Percentiles rank a stretch among this genome's conserved stretches.
Evolutionary conservation across 2,888 invertebrate species (phyloP).

Genomic region (Tenthredo livida): DNA sequence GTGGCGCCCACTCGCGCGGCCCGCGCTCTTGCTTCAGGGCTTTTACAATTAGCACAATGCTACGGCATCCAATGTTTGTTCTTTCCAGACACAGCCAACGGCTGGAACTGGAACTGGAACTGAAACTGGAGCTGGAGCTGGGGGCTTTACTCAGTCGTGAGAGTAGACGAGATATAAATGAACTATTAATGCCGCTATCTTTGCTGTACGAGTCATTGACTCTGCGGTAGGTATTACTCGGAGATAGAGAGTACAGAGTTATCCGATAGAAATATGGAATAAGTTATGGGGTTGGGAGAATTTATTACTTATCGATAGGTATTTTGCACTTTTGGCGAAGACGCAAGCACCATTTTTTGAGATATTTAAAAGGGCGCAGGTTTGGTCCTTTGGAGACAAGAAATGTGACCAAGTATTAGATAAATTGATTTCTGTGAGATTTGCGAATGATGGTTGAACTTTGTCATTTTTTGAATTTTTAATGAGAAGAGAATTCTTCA

Average conservation of each 20-base stretch:
- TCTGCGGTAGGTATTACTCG: constrained; percentile 23
- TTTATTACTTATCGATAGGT: constrained; percentile 36
- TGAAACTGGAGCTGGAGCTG: not conserved
- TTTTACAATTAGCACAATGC: constrained; percentile 13
- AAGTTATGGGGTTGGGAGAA: constrained; percentile 19
- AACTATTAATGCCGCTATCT: constrained; percentile 46
- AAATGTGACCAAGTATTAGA: not conserved
- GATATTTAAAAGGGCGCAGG: not conserved
- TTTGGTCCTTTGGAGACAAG: too few species aligned
- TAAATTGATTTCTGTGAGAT: not conserved
- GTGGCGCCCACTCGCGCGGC: not conserved
- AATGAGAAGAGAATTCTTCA: not conserved
- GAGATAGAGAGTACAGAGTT: constrained; percentile 25
- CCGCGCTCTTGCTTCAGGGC: not conserved
- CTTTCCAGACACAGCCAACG: not conserved
- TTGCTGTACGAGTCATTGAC: constrained; percentile 44
- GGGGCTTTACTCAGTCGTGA: constrained; percentile 6
- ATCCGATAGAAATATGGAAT: not conserved
- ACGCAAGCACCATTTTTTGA: not conserved
- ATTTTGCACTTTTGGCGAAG: not conserved
- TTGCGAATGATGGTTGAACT: not conserved
- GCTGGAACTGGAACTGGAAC: not conserved
- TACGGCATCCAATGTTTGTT: constrained; percentile 11
- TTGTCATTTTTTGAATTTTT: not conserved
- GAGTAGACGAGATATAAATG: constrained; percentile 31